Evolutionary conservation across 1,140 invertebrate genomes (phyloP), one percentile per base, ranked within the genome.

Genomic region (Heterodera schachtii): DNA sequence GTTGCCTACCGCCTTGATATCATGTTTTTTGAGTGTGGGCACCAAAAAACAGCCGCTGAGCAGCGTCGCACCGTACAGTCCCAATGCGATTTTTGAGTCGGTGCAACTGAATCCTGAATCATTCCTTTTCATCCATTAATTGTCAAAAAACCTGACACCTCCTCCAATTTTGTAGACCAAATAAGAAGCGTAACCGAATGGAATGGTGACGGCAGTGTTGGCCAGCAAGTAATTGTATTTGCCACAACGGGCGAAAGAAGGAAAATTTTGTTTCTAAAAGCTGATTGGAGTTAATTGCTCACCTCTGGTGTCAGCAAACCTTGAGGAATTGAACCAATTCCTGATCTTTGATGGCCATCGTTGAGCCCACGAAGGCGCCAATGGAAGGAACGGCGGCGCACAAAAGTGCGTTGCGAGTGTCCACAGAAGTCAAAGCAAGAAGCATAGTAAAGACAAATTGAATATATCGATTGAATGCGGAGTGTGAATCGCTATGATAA

Each of bases 111-210:
- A 89, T 0, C 86, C 85, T 86, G 11, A 85, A 84, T 11, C 49
- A 52, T 52, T 52, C 49, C 49, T 8, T 52, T 49, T 11, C 0
- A 52, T 52, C 31, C 31, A 31, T 52, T 52, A 52, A 6, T 6
- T 52, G 11, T 13, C 64, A 84, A 67, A 11, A 52, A 52, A 11
- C 49, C 6, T 6, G 6, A 52, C 6, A 83, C 87, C 88, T 77
- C 88, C 88, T 3, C 88, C 88, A 81, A 87, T 80, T 69, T 90
- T 90, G 85, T 88, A 90, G 75, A 90, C 83, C 44, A 89, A 71
- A 76, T 89, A 89, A 19, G 87, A 86, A 11, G 88, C 88, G 75
- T 89, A 89, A 44, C 88, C 88, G 13, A 90, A 69, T 16, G 89
- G 86, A 16, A 80, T 46, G 16, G 84, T 47, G n/a, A 85, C 84